phyloP scores from a whole-genome alignment of 2,113 vertebrate genomes.

The Vireo altiloquus region DNA sequence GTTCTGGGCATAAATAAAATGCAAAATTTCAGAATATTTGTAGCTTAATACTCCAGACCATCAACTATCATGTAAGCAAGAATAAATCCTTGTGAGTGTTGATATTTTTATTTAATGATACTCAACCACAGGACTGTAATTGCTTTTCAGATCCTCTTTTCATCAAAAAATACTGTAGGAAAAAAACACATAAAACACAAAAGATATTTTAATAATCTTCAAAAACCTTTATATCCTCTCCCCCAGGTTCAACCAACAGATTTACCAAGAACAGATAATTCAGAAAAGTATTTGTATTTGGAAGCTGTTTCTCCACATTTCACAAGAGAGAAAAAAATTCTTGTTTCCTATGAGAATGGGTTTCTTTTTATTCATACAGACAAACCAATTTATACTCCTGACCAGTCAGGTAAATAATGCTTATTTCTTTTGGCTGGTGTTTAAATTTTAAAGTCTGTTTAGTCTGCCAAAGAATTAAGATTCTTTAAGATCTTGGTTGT shows the following conservation, averaged over 20 bases:
- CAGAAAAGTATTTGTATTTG: conserved; percentile 73
- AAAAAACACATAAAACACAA: background rate
- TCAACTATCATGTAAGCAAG: background rate
- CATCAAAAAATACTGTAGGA: background rate
- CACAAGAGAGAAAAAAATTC: conserved; percentile 71
- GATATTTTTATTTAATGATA: background rate
- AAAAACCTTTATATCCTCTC: background rate
- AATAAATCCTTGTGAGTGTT: background rate
- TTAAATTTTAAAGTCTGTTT: background rate
- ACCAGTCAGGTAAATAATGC: conserved; percentile 79
- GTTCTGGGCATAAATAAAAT: background rate
- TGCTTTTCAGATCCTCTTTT: background rate
- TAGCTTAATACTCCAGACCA: background rate
- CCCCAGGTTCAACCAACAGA: conserved; percentile 74
- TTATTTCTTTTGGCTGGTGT: background rate
- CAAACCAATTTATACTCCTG: conserved; percentile 90
- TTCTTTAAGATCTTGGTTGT: background rate
- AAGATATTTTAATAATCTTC: background rate
- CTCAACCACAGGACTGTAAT: background rate
- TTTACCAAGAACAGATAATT: conserved; percentile 44
- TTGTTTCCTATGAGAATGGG: conserved; percentile 82
- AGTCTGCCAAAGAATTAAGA: background rate
- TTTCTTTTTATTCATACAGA: conserved; percentile 91
- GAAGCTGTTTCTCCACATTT: conserved; percentile 78
- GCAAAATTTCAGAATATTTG: background rate